These are phyloP conservation scores for Tinamus major DNA, from an alignment of 2,797 vertebrate species.

Conservation along the genomic window DNA sequence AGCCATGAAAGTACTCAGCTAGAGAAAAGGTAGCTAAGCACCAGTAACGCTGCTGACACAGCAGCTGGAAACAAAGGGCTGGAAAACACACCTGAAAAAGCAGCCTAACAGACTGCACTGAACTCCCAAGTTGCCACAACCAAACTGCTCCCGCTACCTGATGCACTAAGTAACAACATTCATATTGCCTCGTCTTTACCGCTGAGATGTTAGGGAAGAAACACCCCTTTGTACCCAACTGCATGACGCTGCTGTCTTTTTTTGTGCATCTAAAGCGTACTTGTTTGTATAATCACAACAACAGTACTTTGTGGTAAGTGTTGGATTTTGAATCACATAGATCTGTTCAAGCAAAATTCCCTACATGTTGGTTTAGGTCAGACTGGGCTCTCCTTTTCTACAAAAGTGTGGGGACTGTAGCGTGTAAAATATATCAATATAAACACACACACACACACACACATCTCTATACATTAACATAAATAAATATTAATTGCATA, in stretches of 20 bases:
- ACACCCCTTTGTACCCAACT: neutral
- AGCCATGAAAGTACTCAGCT: neutral
- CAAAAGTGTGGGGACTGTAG: neutral
- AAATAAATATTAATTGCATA: neutral
- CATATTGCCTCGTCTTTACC: neutral
- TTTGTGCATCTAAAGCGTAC: fast-evolving
- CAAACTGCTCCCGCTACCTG: neutral
- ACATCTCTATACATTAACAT: no score
- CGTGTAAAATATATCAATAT: neutral
- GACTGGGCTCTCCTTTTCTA: neutral
- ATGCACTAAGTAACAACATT: neutral
- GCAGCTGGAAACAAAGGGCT: neutral
- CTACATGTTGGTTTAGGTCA: neutral
- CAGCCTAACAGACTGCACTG: neutral
- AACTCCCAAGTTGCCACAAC: neutral
- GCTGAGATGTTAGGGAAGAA: neutral
- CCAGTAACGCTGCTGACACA: neutral
- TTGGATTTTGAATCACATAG: neutral
- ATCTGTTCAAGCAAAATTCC: neutral
- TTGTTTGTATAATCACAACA: neutral
- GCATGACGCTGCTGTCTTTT: neutral
- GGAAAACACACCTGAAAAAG: neutral
- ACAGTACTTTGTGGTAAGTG: neutral
- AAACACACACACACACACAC: no score
- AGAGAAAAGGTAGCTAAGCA: neutral